phyloP scores from a whole-genome alignment of 2,797 vertebrate species.

The Enteromius radiatus region DNA sequence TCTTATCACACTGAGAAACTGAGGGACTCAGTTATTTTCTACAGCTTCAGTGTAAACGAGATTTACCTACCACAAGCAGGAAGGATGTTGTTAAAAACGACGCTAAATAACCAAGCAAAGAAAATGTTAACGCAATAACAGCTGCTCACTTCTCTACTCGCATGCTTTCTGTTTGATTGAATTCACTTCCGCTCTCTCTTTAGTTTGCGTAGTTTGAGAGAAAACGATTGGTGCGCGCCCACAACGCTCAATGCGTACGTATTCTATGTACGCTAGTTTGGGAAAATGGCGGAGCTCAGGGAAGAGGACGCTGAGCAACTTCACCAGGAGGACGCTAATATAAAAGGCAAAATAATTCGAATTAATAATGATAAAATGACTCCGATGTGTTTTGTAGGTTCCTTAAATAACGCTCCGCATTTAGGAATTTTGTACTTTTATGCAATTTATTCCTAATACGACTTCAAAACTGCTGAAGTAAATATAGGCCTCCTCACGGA shows the following conservation, averaged over 20 bases:
- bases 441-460: conserved; percentile 31
- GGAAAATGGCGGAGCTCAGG: conserved; percentile 78
- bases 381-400: background rate
- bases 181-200: conserved; percentile 30
- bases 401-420: fast-evolving
- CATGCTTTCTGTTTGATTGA: background rate
- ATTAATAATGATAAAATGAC: background rate
- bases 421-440: background rate
- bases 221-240: background rate
- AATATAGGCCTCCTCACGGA: conserved; percentile 79
- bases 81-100: background rate
- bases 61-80: conserved; percentile 5
- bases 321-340: conserved; percentile 79
- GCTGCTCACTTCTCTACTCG: background rate
- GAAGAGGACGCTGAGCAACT: conserved; percentile 70
- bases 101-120: background rate
- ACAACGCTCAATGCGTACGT: conserved; percentile 36
- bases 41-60: background rate
- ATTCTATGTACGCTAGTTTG: conserved; percentile 58
- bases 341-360: conserved; percentile 68
- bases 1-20: background rate
- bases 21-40: background rate
- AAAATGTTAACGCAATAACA: background rate
- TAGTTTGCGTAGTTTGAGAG: conserved; percentile 12
- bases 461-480: conserved; percentile 71